A percentile compares a stretch with the other conserved stretches of the same genome.
Evolutionary conservation across 2,888 invertebrate species (phyloP).

Genomic region (Pachycephus smyrnensis): DNA sequence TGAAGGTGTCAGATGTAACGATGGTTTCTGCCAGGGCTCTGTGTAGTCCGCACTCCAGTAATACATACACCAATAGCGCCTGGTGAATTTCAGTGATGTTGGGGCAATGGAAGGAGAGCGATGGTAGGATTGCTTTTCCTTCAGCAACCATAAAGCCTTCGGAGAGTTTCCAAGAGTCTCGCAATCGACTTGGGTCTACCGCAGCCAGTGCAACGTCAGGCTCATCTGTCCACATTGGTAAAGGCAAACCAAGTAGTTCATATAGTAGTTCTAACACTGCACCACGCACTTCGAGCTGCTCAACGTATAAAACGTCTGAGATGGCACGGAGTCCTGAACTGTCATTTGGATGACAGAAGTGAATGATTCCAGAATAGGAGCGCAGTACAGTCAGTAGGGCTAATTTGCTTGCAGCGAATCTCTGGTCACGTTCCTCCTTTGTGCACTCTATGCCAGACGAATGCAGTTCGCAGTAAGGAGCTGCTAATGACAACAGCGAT

Average conservation of each 20-base stretch:
- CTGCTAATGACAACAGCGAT: conserved; percentile 88
- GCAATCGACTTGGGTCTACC: conserved; percentile 78
- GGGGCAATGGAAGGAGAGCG: conserved; percentile 85
- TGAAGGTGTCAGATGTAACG: conserved; percentile 87
- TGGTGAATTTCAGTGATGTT: conserved; percentile 93
- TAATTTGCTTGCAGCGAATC: conserved; percentile 86
- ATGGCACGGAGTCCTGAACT: conserved; percentile 82
- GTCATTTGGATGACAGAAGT: conserved; percentile 85
- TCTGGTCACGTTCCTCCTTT: conserved; percentile 77
- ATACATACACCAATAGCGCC: conserved; percentile 87
- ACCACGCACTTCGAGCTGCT: conserved; percentile 91
- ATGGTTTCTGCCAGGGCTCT: conserved; percentile 93
- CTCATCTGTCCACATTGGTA: conserved; percentile 94
- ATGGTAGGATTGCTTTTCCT: conserved; percentile 86
- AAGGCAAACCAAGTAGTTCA: conserved; percentile 87
- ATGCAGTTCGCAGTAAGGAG: conserved; percentile 95
- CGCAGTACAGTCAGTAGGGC: conserved; percentile 86
- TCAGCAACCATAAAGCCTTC: conserved; percentile 97
- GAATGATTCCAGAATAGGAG: conserved; percentile 92
- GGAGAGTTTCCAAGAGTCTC: conserved; percentile 88
- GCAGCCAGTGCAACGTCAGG: conserved; percentile 89
- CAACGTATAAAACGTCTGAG: conserved; percentile 84
- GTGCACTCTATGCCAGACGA: conserved; percentile 50
- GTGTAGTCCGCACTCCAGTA: conserved; percentile 87
- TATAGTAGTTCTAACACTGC: conserved; percentile 92